These are phyloP conservation scores for Incurvaria masculella DNA, from an alignment of 2,888 invertebrate genomes.

Conservation along the genomic window DNA sequence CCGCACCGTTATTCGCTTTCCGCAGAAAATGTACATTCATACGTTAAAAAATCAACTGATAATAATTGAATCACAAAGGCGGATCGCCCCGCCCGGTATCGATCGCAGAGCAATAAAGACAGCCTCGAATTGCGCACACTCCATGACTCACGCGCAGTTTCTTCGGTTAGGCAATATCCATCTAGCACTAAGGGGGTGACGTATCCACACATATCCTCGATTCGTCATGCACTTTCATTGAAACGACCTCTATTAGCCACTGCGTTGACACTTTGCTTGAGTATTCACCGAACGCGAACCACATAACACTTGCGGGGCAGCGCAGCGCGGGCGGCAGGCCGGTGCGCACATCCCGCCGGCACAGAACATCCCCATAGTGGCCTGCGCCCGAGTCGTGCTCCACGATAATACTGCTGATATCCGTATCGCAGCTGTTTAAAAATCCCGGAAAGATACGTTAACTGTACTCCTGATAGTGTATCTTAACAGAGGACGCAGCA, in stretches of 20 bases:
- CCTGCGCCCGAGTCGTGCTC: background rate
- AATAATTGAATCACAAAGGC: constrained; percentile 38
- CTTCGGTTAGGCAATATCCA: constrained; percentile 6
- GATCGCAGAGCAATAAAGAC: constrained; percentile 14
- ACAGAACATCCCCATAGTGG: constrained; percentile 1
- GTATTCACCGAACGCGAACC: too few relatives aligned
- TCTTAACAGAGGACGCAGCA: constrained; percentile 5
- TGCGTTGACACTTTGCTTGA: too few relatives aligned
- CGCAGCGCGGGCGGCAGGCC: background rate
- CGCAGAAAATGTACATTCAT: constrained; percentile 41
- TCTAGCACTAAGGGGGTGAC: background rate
- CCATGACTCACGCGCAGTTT: constrained; percentile 8
- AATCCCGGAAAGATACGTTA: constrained; percentile 14
- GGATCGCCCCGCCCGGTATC: constrained; percentile 41
- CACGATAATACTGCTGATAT: background rate
- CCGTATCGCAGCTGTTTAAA: constrained; percentile 2
- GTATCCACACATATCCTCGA: too few relatives aligned
- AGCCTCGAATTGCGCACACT: constrained; percentile 1
- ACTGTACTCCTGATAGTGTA: constrained; percentile 15
- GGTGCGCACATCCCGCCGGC: constrained; percentile 1
- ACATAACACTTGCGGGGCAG: too few relatives aligned
- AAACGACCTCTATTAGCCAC: too few relatives aligned
- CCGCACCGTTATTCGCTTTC: constrained; percentile 23
- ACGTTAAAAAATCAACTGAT: constrained; percentile 44
- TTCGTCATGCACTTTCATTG: background rate